phyloP scores from a whole-genome alignment of 2,888 invertebrate genomes.

The Stenchaetothrips biformis region DNA sequence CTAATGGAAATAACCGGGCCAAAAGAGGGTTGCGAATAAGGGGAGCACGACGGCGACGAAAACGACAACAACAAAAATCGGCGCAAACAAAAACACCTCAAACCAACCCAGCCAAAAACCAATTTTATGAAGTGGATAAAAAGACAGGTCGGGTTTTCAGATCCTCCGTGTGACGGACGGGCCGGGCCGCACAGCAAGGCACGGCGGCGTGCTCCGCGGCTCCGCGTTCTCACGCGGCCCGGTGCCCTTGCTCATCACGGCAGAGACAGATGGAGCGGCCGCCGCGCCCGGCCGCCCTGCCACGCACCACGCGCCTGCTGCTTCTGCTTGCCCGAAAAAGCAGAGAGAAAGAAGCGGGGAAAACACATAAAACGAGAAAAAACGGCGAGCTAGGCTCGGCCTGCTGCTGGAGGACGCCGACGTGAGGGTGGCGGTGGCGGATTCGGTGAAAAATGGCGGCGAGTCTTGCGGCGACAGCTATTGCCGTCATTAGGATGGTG shows the following conservation, averaged over 20 bases:
- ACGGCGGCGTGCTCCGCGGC: neutral
- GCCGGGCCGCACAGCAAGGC: neutral
- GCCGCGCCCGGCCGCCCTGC: no score
- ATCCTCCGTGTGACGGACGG: no score
- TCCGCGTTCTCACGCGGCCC: neutral
- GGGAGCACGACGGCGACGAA: neutral
- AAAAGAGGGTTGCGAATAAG: neutral
- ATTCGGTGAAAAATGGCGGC: neutral
- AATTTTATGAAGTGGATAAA: no score
- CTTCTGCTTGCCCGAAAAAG: no score
- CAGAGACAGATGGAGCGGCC: no score
- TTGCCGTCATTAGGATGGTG: constrained; percentile 9
- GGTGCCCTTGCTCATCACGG: neutral
- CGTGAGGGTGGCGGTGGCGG: no score
- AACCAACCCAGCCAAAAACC: neutral
- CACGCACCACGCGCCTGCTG: no score
- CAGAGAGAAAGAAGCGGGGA: no score
- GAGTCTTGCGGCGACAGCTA: constrained; percentile 1
- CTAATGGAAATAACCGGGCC: neutral
- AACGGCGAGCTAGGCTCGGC: no score
- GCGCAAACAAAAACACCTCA: neutral
- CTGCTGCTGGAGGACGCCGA: no score
- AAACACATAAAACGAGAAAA: no score
- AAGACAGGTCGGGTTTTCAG: no score
- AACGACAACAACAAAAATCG: neutral